phyloP scores from a whole-genome alignment of 2,888 invertebrate genomes.

The Heliconius sara region DNA sequence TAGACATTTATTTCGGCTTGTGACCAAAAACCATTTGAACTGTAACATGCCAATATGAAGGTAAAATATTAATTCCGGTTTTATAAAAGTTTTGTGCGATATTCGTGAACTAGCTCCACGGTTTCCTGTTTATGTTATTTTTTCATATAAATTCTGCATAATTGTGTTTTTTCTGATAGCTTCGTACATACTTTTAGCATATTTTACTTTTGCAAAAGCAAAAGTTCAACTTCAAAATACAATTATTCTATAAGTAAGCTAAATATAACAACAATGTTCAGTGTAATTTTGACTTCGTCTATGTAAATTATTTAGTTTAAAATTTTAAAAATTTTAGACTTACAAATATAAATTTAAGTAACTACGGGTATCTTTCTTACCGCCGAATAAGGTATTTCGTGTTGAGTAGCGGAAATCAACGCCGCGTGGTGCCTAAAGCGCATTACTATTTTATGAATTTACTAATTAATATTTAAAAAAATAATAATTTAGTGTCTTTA shows the following conservation, averaged over 20 bases:
- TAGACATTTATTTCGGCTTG: neutral
- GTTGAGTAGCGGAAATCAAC: too few relatives aligned
- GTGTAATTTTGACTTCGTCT: too few relatives aligned
- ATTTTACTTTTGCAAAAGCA: neutral
- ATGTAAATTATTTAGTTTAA: too few relatives aligned
- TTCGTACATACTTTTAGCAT: conserved; percentile 14
- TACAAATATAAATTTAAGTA: too few relatives aligned
- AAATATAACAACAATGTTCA: neutral
- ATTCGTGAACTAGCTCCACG: conserved; percentile 30
- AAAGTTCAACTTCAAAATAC: neutral
- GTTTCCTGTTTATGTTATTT: conserved; percentile 32
- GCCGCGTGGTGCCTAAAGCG: too few relatives aligned
- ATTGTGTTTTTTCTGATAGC: conserved; percentile 14
- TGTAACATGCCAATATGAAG: neutral
- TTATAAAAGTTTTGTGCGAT: conserved; percentile 17
- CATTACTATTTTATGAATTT: too few relatives aligned
- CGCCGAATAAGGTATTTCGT: too few relatives aligned
- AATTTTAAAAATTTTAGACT: too few relatives aligned
- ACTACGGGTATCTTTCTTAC: too few relatives aligned
- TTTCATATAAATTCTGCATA: conserved; percentile 19
- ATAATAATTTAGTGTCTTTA: too few relatives aligned
- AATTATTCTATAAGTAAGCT: neutral
- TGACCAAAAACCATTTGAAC: neutral
- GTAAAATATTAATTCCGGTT: conserved; percentile 15
- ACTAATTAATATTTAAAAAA: too few relatives aligned